Percentiles rank a stretch among this genome's conserved stretches.
Evolutionary conservation across 2,797 vertebrate species (phyloP).

Genomic region (Pteronotus mesoamericanus): DNA sequence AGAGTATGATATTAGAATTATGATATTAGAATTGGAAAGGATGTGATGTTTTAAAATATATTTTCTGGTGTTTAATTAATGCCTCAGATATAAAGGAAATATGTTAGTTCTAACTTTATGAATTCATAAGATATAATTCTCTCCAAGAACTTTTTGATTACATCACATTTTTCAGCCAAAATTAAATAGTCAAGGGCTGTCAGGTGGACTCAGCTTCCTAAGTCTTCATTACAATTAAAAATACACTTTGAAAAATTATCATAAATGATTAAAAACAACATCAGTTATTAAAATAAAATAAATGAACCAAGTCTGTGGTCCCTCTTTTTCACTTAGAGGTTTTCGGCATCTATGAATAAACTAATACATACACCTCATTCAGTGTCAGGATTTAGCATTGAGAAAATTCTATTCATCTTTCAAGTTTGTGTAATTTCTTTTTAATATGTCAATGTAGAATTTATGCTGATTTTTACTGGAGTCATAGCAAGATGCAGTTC

Average conservation of each 20-base stretch:
- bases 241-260: constrained; percentile 39
- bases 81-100: neutral
- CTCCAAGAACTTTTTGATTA: neutral
- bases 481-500: neutral
- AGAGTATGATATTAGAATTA: neutral
- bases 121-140: constrained; percentile 32
- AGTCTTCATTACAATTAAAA: constrained; percentile 52
- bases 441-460: constrained; percentile 25
- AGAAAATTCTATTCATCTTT: constrained; percentile 39
- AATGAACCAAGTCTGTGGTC: neutral
- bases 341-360: constrained; percentile 1
- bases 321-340: neutral
- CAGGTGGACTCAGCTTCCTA: neutral
- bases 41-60: neutral
- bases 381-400: neutral
- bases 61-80: constrained; percentile 19
- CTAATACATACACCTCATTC: neutral
- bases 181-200: constrained; percentile 13
- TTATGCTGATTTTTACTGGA: constrained; percentile 39
- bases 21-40: neutral
- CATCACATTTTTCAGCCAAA: neutral
- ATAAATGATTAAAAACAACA: constrained; percentile 63
- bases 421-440: constrained; percentile 33
- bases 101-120: constrained; percentile 27
- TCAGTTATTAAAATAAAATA: constrained; percentile 59